Base-by-base conservation (phyloP, 2,888 invertebrate genomes). In the Platycheirus albimanus region DNA sequence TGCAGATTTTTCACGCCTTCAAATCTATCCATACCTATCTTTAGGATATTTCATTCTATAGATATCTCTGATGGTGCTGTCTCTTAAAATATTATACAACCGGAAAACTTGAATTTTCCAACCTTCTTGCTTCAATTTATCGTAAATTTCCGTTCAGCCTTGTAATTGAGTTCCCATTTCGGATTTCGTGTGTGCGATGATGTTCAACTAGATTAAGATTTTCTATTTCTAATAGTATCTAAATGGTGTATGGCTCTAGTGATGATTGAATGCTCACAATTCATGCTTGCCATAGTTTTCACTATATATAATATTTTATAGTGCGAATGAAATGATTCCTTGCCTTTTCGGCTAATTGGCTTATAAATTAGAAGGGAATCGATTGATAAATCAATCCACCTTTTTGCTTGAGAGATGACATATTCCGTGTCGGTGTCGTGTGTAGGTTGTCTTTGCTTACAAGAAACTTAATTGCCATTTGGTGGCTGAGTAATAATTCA, bases 71-170 rank as follows among this genome's bases (percentile, higher is more conserved):
- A n/a, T n/a, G n/a, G n/a, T n/a, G n/a, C n/a, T n/a, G n/a, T 61
- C 45, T 43, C 20, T 51, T 19, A 24, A 28, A 49, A 47, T 64
- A 36, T 28, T 64, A n/a, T n/a, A n/a, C 49, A 20, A 64, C 67
- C 63, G 79, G 79, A 80, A 80, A 80, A 75, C 64, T 78, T 74
- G 45, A 67, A 83, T 78, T 78, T 74, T 78, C 83, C 72, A 58
- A 72, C 30, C 41, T 78, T 69, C 72, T 78, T 30, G 64, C 69
- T 70, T 75, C 79, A 84, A 84, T 84, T 75, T 79, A 84, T 84
- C 74, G 79, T 88, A 87, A 89, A 90, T 90, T 89, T 90, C 90
- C 89, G 90, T 88, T 89, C 89, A 88, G 86, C 89, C 89, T 87
- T 89, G 87, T 89, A 90, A 90, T 90, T 89, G 89, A 89, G 87